phyloP scores from a whole-genome alignment of 2,113 vertebrate genomes.

The Embiotoca jacksoni region DNA sequence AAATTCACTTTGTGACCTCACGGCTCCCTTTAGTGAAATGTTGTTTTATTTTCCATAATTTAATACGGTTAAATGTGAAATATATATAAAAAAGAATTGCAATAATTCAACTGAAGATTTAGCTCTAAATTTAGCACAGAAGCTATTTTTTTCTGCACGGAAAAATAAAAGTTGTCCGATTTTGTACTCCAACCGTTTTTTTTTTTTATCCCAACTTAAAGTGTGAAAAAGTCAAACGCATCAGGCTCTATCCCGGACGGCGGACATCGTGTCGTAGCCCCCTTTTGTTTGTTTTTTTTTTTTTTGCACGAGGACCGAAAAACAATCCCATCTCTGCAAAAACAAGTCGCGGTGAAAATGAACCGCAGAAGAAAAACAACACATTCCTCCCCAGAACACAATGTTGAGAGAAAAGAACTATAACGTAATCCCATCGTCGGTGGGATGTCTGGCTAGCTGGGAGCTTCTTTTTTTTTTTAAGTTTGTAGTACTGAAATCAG shows the following conservation, averaged over 20 bases:
- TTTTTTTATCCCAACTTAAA: not conserved
- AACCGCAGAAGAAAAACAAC: slow-evolving; percentile 56
- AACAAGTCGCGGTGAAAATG: slow-evolving; percentile 39
- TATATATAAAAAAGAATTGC: too few relatives aligned
- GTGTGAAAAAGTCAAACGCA: not conserved
- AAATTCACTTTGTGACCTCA: not conserved
- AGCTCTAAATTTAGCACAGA: too few relatives aligned
- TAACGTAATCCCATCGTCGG: slow-evolving; percentile 57
- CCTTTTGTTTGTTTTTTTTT: too few relatives aligned
- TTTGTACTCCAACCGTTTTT: not conserved
- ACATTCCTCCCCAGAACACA: slow-evolving; percentile 63
- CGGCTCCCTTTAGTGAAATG: too few relatives aligned
- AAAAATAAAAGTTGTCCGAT: not conserved
- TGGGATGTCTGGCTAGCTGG: slow-evolving; percentile 41
- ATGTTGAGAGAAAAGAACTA: slow-evolving; percentile 37
- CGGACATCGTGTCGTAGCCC: slow-evolving; percentile 12
- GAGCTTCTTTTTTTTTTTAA: slow-evolving; percentile 4
- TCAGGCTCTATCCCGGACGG: slow-evolving; percentile 26
- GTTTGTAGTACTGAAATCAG: slow-evolving; percentile 35
- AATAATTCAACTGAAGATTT: too few relatives aligned
- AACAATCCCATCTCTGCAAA: slow-evolving; percentile 39
- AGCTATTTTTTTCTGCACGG: too few relatives aligned
- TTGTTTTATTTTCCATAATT: too few relatives aligned
- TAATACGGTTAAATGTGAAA: too few relatives aligned
- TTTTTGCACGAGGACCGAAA: slow-evolving; percentile 30